Conservation (phyloP, 2,888 invertebrate species). For the Habrosyne pyritoides region DNA sequence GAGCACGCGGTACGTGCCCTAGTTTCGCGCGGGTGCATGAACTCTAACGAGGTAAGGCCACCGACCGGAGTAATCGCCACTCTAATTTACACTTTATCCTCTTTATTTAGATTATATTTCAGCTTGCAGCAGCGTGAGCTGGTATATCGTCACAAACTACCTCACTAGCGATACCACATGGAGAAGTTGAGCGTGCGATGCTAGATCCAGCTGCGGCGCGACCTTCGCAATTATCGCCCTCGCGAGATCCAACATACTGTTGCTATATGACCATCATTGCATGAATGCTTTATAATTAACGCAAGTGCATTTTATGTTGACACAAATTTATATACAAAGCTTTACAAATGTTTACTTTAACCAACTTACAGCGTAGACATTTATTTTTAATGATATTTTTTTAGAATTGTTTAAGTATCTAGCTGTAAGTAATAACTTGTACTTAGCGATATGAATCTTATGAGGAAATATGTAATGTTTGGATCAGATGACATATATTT, state of each 20-base stretch:
- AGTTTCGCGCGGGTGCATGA: conserved; percentile 83
- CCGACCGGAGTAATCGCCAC: conserved; percentile 68
- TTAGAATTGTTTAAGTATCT: too few species aligned
- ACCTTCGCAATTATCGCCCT: conserved; percentile 77
- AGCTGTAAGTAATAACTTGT: too few species aligned
- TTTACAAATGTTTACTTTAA: neutral
- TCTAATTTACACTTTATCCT: conserved; percentile 60
- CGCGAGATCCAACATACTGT: conserved; percentile 50
- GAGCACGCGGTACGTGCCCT: conserved; percentile 78
- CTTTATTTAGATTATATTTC: conserved; percentile 45
- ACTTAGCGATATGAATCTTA: too few species aligned
- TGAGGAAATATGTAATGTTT: too few species aligned
- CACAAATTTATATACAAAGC: neutral
- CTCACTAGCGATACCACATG: conserved; percentile 75
- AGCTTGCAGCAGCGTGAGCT: conserved; percentile 39
- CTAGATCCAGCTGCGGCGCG: conserved; percentile 75
- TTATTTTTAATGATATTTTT: neutral
- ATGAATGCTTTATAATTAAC: conserved; percentile 13
- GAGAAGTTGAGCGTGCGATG: conserved; percentile 72
- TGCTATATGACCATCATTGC: conserved; percentile 23
- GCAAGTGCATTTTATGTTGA: neutral
- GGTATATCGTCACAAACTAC: conserved; percentile 74
- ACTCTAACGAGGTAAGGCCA: conserved; percentile 84
- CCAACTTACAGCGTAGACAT: neutral
- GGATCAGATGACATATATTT: too few species aligned